Base-by-base conservation (phyloP, 2,888 invertebrate species). In the Thyatira batis region DNA sequence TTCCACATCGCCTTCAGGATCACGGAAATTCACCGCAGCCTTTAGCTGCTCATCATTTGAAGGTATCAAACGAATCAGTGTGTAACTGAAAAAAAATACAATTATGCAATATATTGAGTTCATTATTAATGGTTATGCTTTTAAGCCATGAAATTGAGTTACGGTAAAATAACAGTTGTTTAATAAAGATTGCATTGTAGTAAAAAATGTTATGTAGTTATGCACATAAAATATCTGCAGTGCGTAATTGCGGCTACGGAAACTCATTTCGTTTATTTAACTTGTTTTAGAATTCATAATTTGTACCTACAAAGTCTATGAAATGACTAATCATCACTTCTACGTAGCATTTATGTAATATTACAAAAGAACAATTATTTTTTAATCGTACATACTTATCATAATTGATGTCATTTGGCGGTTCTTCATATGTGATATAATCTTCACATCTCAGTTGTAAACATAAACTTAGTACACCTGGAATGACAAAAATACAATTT, bases 61-160 rank as follows among this genome's bases (percentile, higher is more conserved):
- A 0, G 87, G 85, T 21, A 70, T 63, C 33, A 91, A 54, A 3
- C 78, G 78, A 49, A 89, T 55, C 4, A 92, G 76, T 0, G 84
- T 76, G 65, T 86, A 77, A 50, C 91, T 92, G 74, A 1, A 78
- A 82, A 55, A 13, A 52, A 56, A n/a, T n/a, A n/a, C n/a, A n/a
- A n/a, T n/a, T n/a, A 52, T 11, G 0, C 23, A 8, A 44, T 20
- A 30, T 28, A 45, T 33, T 45, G 4, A 20, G 20, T n/a, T 45
- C 20, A 48, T 27, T 23, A 23, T n/a, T 13, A 13, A 48, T 3
- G 20, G 17, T n/a, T 20, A 23, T 33, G 13, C 3, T 17, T 39
- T 13, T n/a, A 8, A 13, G 10, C 39, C 39, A 8, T 39, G 17
- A 39, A 39, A 39, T 39, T 17, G n/a, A 17, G 17, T 33, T 39